Evolutionary conservation across 2,113 vertebrate genomes (phyloP), one percentile per base, ranked within the genome.

Genomic region (Meles meles): DNA sequence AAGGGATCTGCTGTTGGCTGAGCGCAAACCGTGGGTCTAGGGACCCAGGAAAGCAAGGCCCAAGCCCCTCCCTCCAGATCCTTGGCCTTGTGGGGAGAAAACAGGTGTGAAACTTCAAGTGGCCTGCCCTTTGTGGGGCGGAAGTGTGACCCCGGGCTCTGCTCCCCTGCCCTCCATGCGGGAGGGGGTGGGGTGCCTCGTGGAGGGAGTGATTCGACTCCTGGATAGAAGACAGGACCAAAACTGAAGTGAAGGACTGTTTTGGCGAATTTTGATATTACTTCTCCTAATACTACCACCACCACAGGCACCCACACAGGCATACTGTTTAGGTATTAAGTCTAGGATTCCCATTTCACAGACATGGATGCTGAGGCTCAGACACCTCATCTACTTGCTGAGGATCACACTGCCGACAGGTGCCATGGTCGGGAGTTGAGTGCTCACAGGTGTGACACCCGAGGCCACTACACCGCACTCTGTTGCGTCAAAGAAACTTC

Each of bases 1-100:
- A 97, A 97, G 93, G 97, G 77, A 96, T 81, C 90, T 69, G 7
- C 89, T 67, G 29, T 29, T 55, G 65, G 9, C 18, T 69, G 88
- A 76, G 88, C 37, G 10, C 11, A 80, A 84, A 59, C 57, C 37
- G 42, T 84, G 93, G 93, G 92, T 63, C 65, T 4, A 31, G 37
- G 42, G 25, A 74, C 71, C 13, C 79, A 92, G 29, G 79, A 72
- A 29, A 3, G 17, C 6, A n/a, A 92, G 84, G n/a, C 84, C 69
- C 71, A n/a, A 57, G 72, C 52, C 77, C 88, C 96, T 93, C 88
- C 94, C 93, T 90, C 63, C 61, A 49, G 74, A 67, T 79, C 79
- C 67, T 86, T 20, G 9, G 17, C 88, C 93, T 71, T 14, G n/a
- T 2, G 82, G 82, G 55, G 47, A 80, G 71, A 39, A 90, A 88